Conservation (phyloP, 2,113 vertebrate species). For the Mandrillus leucophaeus region DNA sequence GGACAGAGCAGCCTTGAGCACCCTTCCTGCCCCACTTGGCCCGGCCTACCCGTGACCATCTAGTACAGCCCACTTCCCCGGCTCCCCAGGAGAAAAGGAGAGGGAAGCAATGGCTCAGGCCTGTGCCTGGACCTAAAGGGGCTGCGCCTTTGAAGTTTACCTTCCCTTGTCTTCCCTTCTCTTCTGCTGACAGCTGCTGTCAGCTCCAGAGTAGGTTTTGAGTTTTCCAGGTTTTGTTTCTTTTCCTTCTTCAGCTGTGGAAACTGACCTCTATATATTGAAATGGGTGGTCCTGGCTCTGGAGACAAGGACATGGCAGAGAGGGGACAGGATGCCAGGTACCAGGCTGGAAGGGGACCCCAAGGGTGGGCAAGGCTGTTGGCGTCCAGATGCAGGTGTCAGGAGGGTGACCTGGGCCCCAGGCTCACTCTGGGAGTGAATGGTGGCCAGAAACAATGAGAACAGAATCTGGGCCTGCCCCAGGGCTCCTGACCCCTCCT, state of each 20-base stretch:
- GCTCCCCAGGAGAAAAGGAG: background rate
- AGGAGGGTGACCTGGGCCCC: background rate
- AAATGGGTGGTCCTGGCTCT: background rate
- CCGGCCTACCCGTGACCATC: background rate
- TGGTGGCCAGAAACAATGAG: background rate
- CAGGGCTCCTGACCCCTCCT: background rate
- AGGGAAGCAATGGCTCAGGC: background rate
- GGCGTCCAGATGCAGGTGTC: background rate
- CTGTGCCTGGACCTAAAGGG: background rate
- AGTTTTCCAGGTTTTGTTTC: background rate
- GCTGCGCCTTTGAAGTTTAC: background rate
- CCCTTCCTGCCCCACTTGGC: background rate
- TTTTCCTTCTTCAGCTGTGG: background rate
- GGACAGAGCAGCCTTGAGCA: background rate
- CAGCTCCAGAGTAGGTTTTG: background rate
- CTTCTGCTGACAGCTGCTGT: background rate
- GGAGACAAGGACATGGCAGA: background rate
- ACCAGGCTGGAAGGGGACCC: background rate
- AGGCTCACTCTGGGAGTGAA: too few species aligned
- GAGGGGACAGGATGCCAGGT: background rate
- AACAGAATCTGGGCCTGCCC: background rate
- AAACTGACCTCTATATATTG: background rate
- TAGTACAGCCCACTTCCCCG: background rate
- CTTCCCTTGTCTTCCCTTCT: background rate
- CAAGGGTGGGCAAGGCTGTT: background rate